Conservation (phyloP, 2,888 invertebrate species). For the Druceiella hillmani region DNA sequence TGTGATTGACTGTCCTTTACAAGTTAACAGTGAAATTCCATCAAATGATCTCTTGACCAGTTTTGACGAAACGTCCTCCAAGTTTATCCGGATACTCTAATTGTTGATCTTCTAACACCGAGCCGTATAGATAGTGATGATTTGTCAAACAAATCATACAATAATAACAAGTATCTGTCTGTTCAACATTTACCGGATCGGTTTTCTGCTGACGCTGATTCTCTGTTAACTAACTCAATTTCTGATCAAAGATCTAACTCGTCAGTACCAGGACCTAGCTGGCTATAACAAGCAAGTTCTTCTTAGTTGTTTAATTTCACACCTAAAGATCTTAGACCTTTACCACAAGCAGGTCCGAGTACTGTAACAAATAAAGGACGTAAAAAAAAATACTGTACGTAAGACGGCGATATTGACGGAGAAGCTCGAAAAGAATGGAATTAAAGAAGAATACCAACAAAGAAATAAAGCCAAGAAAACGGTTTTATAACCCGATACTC, state of each 20-base stretch:
- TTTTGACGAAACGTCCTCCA: conserved; percentile 6
- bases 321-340: conserved; percentile 20
- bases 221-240: conserved; percentile 4
- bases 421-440: conserved; percentile 20
- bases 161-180: conserved; percentile 2
- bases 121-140: conserved; percentile 4
- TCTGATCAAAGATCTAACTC: conserved; percentile 8
- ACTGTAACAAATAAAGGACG: conserved; percentile 15
- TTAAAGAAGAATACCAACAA: conserved; percentile 20
- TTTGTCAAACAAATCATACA: background rate
- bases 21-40: too few relatives aligned
- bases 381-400: too few relatives aligned
- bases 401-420: conserved; percentile 17
- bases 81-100: conserved; percentile 9
- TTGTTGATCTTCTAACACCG: conserved; percentile 3
- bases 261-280: conserved; percentile 14
- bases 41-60: conserved; percentile 10
- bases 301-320: too few relatives aligned
- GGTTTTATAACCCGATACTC: conserved; percentile 16
- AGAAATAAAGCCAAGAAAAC: conserved; percentile 19
- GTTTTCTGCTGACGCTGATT: conserved; percentile 5
- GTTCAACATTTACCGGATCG: conserved; percentile 5
- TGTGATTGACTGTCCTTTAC: too few relatives aligned
- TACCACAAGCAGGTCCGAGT: conserved; percentile 19
- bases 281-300: conserved; percentile 11